A percentile compares a stretch with the other conserved stretches of the same genome.
phyloP scores from a whole-genome alignment of 2,113 vertebrate genomes.

The Tetrax tetrax region DNA sequence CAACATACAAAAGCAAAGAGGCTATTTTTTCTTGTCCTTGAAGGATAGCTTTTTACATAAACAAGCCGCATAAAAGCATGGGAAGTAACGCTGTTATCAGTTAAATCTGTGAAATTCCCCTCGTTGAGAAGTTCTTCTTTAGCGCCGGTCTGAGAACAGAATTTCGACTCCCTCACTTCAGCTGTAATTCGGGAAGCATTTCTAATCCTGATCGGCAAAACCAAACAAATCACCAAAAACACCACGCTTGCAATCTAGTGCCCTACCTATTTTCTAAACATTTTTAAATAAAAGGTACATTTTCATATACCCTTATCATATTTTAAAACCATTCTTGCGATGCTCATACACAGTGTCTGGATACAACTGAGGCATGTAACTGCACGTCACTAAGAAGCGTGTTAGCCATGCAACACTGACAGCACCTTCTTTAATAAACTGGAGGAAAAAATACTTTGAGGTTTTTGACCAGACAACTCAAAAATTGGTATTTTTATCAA shows the following conservation, averaged over 20 bases:
- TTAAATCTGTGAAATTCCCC: neutral
- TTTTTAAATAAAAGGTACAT: neutral
- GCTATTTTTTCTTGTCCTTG: neutral
- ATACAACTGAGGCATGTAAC: neutral
- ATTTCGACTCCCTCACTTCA: neutral
- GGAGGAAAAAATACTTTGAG: neutral
- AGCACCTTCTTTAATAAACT: neutral
- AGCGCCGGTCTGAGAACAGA: neutral
- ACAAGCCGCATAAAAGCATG: slow-evolving; percentile 13
- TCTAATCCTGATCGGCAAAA: neutral
- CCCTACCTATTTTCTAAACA: neutral
- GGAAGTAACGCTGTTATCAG: neutral
- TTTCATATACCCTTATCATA: neutral
- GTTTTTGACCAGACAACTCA: neutral
- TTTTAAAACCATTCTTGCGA: neutral
- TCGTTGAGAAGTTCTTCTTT: neutral
- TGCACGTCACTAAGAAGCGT: neutral
- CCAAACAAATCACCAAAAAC: neutral
- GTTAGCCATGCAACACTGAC: neutral
- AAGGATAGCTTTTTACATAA: slow-evolving; percentile 39
- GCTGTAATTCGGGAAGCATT: neutral
- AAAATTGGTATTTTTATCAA: neutral
- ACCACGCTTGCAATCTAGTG: neutral
- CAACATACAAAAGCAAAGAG: neutral
- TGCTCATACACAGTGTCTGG: neutral